Conservation (phyloP, 2,113 vertebrate species). For the Pyxicephalus adspersus region DNA sequence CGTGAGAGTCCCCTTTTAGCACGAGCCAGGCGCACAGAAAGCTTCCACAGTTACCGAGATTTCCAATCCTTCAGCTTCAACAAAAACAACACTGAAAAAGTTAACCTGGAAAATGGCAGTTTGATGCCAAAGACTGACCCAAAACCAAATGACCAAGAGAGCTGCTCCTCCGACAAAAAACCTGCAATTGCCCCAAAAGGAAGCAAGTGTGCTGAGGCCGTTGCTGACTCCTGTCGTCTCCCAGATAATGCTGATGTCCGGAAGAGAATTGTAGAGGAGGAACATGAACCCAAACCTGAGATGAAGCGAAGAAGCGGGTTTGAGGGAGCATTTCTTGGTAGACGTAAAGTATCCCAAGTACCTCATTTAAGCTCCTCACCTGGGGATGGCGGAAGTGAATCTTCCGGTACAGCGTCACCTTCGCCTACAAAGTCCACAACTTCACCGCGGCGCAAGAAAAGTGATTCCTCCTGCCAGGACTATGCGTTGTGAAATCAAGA, state of each 20-base stretch:
- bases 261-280: conserved; percentile 78
- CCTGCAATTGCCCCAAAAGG: conserved; percentile 70
- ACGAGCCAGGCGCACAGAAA: conserved; percentile 90
- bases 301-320: conserved; percentile 80
- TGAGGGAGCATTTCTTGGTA: conserved; percentile 85
- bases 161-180: conserved; percentile 70
- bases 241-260: conserved; percentile 78
- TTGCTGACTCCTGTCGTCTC: conserved; percentile 66
- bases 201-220: conserved; percentile 66
- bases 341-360: conserved; percentile 79
- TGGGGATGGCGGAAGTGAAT: conserved; percentile 84
- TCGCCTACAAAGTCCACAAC: conserved; percentile 89
- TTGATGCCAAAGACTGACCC: conserved; percentile 65
- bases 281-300: conserved; percentile 74
- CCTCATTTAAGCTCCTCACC: conserved; percentile 80
- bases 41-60: conserved; percentile 91
- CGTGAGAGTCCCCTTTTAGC: conserved; percentile 93
- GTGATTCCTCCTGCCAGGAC: conserved; percentile 81
- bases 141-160: conserved; percentile 72
- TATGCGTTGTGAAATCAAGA: conserved; percentile 75
- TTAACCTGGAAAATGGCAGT: conserved; percentile 66
- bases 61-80: conserved; percentile 86
- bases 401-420: conserved; percentile 82
- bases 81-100: conserved; percentile 76
- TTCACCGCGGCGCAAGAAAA: conserved; percentile 88